Evolutionary conservation across 1,140 invertebrate genomes (phyloP).

Genomic region (Drosophila miranda): DNA sequence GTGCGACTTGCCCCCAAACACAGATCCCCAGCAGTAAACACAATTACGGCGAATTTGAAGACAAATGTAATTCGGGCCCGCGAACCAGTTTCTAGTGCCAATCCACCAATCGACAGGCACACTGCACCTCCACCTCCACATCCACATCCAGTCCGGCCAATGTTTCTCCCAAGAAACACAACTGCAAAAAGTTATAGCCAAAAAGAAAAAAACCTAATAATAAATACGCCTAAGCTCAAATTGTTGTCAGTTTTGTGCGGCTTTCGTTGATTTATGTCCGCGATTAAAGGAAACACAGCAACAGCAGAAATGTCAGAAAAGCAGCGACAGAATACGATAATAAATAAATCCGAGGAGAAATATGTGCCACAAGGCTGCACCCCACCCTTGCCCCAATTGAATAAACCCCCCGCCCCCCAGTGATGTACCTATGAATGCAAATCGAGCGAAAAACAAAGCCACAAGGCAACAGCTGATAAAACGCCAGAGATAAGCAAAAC

Average conservation of each 20-base stretch:
- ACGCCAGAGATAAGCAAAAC: slow-evolving; percentile 30
- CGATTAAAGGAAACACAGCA: slow-evolving; percentile 68
- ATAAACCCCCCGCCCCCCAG: slow-evolving; percentile 15
- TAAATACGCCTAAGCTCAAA: slow-evolving; percentile 58
- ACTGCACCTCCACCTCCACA: too few species aligned
- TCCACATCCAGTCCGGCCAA: slow-evolving; percentile 15
- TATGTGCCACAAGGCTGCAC: slow-evolving; percentile 42
- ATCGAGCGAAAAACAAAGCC: slow-evolving; percentile 45
- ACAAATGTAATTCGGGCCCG: slow-evolving; percentile 48
- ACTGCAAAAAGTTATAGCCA: slow-evolving; percentile 1
- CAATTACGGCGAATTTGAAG: slow-evolving; percentile 25
- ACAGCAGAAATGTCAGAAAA: slow-evolving; percentile 34
- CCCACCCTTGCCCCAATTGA: slow-evolving; percentile 2
- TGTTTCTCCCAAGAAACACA: slow-evolving; percentile 23
- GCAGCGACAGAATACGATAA: slow-evolving; percentile 32
- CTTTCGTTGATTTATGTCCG: slow-evolving; percentile 65
- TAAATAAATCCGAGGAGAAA: slow-evolving; percentile 31
- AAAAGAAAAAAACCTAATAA: slow-evolving; percentile 17
- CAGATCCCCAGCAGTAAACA: slow-evolving; percentile 33
- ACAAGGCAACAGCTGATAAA: slow-evolving; percentile 37
- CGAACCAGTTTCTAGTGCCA: slow-evolving; percentile 49
- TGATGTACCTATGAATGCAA: slow-evolving; percentile 51
- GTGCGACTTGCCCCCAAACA: slow-evolving; percentile 27
- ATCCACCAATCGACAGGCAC: slow-evolving; percentile 38
- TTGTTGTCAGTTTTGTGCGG: slow-evolving; percentile 45